phyloP scores from a whole-genome alignment of 2,888 invertebrate species.

The Scaptomyza cyrtandrae region DNA sequence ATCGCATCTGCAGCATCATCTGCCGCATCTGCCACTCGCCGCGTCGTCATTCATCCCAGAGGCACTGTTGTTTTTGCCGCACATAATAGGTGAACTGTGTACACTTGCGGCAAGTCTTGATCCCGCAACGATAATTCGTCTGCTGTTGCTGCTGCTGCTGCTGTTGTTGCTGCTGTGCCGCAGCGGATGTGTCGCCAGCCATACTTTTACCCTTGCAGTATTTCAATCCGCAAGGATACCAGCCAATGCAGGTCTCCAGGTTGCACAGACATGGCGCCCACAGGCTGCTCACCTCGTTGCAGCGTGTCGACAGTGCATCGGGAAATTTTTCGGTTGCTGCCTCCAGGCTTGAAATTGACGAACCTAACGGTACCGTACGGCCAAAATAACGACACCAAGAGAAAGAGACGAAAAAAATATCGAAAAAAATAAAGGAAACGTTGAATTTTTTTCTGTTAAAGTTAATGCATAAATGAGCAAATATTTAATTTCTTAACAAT shows the following conservation, averaged over 20 bases:
- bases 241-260: conserved; percentile 94
- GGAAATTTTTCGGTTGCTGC: conserved; percentile 91
- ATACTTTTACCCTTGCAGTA: conserved; percentile 94
- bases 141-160: conserved; percentile 76
- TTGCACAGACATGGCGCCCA: conserved; percentile 93
- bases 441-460: neutral
- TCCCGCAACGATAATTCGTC: conserved; percentile 95
- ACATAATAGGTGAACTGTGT: conserved; percentile 94
- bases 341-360: conserved; percentile 89
- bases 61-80: conserved; percentile 91
- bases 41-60: conserved; percentile 91
- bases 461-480: neutral
- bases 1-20: conserved; percentile 69
- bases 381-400: too few species aligned
- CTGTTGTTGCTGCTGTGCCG: conserved; percentile 49
- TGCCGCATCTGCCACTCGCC: conserved; percentile 79
- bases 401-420: neutral
- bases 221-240: conserved; percentile 98
- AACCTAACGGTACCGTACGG: conserved; percentile 87
- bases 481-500: too few species aligned
- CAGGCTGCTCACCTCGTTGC: conserved; percentile 88
- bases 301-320: conserved; percentile 85
- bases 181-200: conserved; percentile 70
- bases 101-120: conserved; percentile 97
- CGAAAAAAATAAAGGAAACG: too few species aligned